phyloP scores from a whole-genome alignment of 2,888 invertebrate species.

The Folsomia manolachei region DNA sequence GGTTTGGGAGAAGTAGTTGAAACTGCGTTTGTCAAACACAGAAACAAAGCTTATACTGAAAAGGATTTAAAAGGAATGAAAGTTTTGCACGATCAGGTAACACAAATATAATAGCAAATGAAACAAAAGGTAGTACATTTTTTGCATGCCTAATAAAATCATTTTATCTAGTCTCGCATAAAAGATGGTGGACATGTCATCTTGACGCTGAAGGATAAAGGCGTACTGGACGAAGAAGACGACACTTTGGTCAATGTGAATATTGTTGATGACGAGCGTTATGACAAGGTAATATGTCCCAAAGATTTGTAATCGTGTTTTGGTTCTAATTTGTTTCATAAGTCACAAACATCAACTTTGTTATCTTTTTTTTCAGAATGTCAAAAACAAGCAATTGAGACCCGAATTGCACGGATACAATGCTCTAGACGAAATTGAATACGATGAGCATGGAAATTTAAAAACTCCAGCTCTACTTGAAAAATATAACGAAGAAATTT shows the following conservation, averaged over 20 bases:
- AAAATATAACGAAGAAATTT: slow-evolving; percentile 94
- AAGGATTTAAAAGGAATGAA: slow-evolving; percentile 74
- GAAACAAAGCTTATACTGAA: slow-evolving; percentile 65
- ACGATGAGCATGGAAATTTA: slow-evolving; percentile 59
- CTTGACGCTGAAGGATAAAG: slow-evolving; percentile 89
- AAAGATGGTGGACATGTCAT: slow-evolving; percentile 80
- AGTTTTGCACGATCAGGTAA: slow-evolving; percentile 75
- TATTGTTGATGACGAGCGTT: slow-evolving; percentile 78
- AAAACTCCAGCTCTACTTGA: slow-evolving; percentile 68
- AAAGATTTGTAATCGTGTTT: slow-evolving; percentile 13
- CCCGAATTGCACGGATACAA: slow-evolving; percentile 71
- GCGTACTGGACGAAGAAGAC: slow-evolving; percentile 77
- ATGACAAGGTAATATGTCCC: slow-evolving; percentile 63
- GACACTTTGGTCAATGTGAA: slow-evolving; percentile 92
- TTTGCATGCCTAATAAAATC: too few species aligned
- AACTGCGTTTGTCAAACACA: slow-evolving; percentile 65
- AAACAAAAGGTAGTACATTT: slow-evolving; percentile 2
- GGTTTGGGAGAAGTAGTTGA: slow-evolving; percentile 82
- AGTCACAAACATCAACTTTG: too few species aligned
- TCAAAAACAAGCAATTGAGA: slow-evolving; percentile 78
- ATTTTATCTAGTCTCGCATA: slow-evolving; percentile 57
- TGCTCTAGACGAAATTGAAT: slow-evolving; percentile 73
- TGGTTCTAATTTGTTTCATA: slow-evolving; percentile 17
- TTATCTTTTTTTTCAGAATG: slow-evolving; percentile 62
- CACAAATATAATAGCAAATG: slow-evolving; percentile 25